Percentiles rank a stretch among this genome's conserved stretches.
Evolutionary conservation across 2,888 invertebrate species (phyloP).

Genomic region (Charanyca ferruginea): DNA sequence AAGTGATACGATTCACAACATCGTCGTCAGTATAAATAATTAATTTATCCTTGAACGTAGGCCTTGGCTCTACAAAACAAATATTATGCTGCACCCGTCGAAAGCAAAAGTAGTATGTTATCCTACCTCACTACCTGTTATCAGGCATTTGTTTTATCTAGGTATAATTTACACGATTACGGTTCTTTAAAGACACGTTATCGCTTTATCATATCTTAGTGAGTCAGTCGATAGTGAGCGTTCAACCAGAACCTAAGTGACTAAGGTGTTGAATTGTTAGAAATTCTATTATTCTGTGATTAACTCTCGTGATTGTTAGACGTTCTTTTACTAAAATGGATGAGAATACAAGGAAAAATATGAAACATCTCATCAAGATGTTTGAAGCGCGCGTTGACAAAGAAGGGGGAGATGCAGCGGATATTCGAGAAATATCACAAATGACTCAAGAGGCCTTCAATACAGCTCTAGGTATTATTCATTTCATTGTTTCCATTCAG

Average conservation of each 20-base stretch:
- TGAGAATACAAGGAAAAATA: conserved; percentile 70
- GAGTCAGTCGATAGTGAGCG: conserved; percentile 76
- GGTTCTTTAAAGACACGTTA: conserved; percentile 71
- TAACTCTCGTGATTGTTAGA: conserved; percentile 29
- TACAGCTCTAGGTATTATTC: conserved; percentile 66
- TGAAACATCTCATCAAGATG: conserved; percentile 83
- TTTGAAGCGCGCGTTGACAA: conserved; percentile 78
- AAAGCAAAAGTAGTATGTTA: conserved; percentile 44
- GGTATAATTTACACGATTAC: conserved; percentile 69
- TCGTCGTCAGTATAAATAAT: conserved; percentile 9
- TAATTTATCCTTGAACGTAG: conserved; percentile 20
- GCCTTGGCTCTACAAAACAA: conserved; percentile 13
- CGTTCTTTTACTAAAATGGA: conserved; percentile 70
- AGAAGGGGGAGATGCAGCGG: conserved; percentile 69
- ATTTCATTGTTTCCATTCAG: conserved; percentile 1
- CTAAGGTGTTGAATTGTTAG: conserved; percentile 33
- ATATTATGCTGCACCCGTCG: conserved; percentile 20
- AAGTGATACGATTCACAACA: not conserved
- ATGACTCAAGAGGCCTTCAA: conserved; percentile 69
- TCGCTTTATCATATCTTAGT: conserved; percentile 76
- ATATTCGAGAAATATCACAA: conserved; percentile 63
- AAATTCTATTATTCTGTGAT: conserved; percentile 37
- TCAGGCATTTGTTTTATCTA: conserved; percentile 64
- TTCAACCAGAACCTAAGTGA: conserved; percentile 63
- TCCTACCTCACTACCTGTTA: conserved; percentile 26